These are phyloP conservation scores for Spongilla lacustris DNA, from an alignment of 37 sponge, comb jelly and placozoan species.

Conservation along the genomic window DNA sequence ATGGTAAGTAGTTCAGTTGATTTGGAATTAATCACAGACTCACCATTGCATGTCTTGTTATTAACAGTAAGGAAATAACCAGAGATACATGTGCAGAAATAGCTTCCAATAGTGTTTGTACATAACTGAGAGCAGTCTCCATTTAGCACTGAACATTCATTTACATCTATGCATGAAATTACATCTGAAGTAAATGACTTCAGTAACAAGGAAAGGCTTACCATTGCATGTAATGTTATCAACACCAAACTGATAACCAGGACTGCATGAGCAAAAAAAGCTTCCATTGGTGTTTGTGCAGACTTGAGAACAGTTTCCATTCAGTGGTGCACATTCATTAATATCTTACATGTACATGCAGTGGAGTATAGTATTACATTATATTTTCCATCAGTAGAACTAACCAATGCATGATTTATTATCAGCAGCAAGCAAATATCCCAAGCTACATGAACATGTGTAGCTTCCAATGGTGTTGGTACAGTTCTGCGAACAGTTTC, in stretches of 20 bases:
- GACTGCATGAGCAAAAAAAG: background rate
- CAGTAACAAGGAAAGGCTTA: background rate
- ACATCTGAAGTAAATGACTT: too few relatives aligned
- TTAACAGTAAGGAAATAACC: background rate
- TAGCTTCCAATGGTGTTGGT: background rate
- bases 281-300: background rate
- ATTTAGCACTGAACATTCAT: background rate
- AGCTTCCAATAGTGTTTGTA: background rate
- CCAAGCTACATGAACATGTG: background rate
- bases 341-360: too few relatives aligned
- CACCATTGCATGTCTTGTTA: background rate
- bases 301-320: background rate
- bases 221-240: background rate
- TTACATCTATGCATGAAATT: slow-evolving; percentile 1
- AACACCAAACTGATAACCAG: background rate
- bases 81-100: background rate
- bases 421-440: background rate
- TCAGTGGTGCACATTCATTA: background rate
- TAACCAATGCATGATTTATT: background rate
- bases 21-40: background rate
- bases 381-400: background rate
- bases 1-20: background rate
- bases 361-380: too few relatives aligned
- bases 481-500: background rate
- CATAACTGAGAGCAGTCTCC: background rate